Evolutionary conservation across 2,888 invertebrate genomes (phyloP), one percentile per base, ranked within the genome.

Genomic region (Nipponacmea schrenckii): DNA sequence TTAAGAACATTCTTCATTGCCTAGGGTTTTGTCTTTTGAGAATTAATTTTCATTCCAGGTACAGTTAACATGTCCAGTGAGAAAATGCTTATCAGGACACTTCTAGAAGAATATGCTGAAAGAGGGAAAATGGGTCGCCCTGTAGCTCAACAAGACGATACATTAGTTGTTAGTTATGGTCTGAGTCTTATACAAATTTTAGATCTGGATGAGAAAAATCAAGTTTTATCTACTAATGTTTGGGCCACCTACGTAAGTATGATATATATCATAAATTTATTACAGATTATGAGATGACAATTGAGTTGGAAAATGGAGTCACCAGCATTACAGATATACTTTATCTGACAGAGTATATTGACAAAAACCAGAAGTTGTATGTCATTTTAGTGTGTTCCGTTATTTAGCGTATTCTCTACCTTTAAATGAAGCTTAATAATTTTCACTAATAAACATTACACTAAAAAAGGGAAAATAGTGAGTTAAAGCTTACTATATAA

Each of bases 161-260:
- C 83, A 17, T 75, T 89, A 44, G 74, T 75, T 44, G 86, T 89
- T 44, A 75, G 78, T 69, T 89, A 86, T 75, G 88, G 89, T 12
- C 81, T 89, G 31, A 86, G 84, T 48, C 82, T 89, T 20, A 87
- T 89, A 45, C 89, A 89, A 77, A 89, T 89, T 64, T 81, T 89
- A n/a, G 88, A 89, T 74, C 79, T 89, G 64, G 88, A 89, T 68
- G 89, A 89, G 75, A 80, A 86, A 63, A 88, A 89, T 72, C 89
- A 89, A 77, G 85, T 89, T 48, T 83, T 89, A n/a, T 86, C 86
- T 10, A 88, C 87, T 7, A 89, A 88, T 76, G 85, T 87, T 64
- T 89, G 89, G 88, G 86, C 86, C 24, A 83, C 86, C 63, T 89
- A 88, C 77, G 89, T 89, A 79, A 86, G 88, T 86, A 67, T 12